A percentile compares a stretch with the other conserved stretches of the same genome.
Evolutionary conservation across 2,797 vertebrate genomes (phyloP).

Genomic region (Siniperca scherzeri): DNA sequence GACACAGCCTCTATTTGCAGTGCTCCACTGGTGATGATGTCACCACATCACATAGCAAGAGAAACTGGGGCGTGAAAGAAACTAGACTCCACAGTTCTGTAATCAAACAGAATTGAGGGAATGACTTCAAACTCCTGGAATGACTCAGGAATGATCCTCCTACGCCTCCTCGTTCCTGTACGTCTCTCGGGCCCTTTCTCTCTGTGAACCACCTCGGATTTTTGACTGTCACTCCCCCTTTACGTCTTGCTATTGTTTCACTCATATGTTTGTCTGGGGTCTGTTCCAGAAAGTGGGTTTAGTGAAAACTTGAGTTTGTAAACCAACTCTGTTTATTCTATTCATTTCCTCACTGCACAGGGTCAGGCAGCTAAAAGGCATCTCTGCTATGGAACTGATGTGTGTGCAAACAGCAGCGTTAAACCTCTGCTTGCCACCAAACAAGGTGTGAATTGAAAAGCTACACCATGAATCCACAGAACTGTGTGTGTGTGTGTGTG

Average conservation of each 20-base stretch:
- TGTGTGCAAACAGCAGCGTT: too few species aligned
- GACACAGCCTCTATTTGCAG: not conserved
- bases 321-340: too few species aligned
- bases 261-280: not conserved
- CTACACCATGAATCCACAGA: too few species aligned
- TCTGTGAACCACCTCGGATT: not conserved
- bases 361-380: too few species aligned
- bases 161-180: not conserved
- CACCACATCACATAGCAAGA: not conserved
- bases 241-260: not conserved
- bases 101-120: not conserved
- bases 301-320: not conserved
- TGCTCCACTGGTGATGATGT: not conserved
- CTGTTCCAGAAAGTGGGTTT: not conserved
- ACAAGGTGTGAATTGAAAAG: too few species aligned
- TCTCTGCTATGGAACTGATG: too few species aligned
- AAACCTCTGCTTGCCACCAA: too few species aligned
- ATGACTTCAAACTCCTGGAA: constrained; percentile 5
- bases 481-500: too few species aligned
- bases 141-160: constrained; percentile 20
- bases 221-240: not conserved
- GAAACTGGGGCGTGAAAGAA: not conserved
- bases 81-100: not conserved
- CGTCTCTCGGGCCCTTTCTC: too few species aligned
- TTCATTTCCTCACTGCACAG: too few species aligned